Evolutionary conservation across 2,797 vertebrate genomes (phyloP).

Genomic region (Sorex maritimensis): DNA sequence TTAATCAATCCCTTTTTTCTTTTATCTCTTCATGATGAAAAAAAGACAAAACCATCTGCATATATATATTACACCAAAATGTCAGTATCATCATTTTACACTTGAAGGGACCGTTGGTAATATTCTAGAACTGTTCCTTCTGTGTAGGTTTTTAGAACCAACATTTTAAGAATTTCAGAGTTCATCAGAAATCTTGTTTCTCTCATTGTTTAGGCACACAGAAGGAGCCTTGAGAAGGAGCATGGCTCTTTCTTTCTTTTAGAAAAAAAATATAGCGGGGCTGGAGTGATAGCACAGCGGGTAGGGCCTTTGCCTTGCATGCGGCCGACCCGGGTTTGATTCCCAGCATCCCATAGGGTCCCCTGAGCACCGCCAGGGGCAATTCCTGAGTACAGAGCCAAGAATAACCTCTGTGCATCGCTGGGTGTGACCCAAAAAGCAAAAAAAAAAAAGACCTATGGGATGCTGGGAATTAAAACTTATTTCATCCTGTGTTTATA

Average conservation of each 20-base stretch:
- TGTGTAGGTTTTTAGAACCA: background rate
- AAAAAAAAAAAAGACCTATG: too few species aligned
- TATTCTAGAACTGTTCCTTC: background rate
- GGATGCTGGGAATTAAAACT: background rate
- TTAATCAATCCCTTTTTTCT: too few species aligned
- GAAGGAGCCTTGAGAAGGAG: background rate
- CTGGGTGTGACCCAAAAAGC: too few species aligned
- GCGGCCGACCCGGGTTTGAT: too few species aligned
- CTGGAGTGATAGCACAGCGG: too few species aligned
- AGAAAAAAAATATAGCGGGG: background rate
- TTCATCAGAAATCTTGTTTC: constrained; percentile 21
- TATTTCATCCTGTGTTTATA: too few species aligned
- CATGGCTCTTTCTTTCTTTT: background rate
- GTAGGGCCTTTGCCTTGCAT: too few species aligned
- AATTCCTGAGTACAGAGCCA: too few species aligned
- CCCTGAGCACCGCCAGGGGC: too few species aligned
- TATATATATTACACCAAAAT: background rate
- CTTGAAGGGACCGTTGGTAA: background rate
- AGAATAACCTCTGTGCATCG: too few species aligned
- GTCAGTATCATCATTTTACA: background rate
- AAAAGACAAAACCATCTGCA: background rate
- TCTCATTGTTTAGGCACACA: too few species aligned
- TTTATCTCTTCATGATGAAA: background rate
- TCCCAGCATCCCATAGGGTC: too few species aligned
- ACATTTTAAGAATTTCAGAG: background rate